Percentiles rank a stretch among this genome's conserved stretches.
Conservation (phyloP, 2,888 invertebrate genomes). For the Julus scanicus region DNA sequence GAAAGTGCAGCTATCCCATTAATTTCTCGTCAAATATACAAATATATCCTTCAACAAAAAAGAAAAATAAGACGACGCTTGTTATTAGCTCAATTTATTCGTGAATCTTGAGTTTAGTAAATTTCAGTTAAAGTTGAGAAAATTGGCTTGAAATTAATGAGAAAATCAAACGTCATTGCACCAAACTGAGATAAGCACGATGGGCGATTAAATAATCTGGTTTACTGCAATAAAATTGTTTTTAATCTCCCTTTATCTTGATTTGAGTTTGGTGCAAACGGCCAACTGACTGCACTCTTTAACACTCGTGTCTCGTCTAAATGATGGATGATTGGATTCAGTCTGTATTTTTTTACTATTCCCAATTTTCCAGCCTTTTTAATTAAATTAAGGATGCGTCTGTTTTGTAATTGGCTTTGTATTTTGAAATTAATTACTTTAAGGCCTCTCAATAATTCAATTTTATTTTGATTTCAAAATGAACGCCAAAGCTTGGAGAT, state of each 20-base stretch:
- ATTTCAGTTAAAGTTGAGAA: neutral
- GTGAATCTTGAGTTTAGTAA: neutral
- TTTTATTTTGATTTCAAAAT: neutral
- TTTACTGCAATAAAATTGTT: neutral
- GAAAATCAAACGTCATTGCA: neutral
- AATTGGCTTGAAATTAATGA: neutral
- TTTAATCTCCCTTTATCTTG: neutral
- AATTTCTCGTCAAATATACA: neutral
- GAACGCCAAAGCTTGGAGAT: neutral
- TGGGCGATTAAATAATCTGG: neutral
- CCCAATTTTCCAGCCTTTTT: neutral
- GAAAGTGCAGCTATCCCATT: too few species aligned
- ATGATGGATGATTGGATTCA: slow-evolving; percentile 29
- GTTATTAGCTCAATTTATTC: slow-evolving; percentile 31
- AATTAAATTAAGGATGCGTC: slow-evolving; percentile 17
- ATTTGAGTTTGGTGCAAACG: neutral
- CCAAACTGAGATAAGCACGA: neutral
- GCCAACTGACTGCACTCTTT: neutral
- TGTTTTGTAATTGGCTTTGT: neutral
- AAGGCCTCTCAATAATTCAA: neutral
- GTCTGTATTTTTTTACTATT: neutral
- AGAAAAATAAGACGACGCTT: neutral
- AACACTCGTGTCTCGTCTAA: neutral
- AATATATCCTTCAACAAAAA: neutral
- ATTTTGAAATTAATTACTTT: slow-evolving; percentile 39